Evolutionary conservation across 53 echinoderm and acorn worm species (phyloP).

Genomic region (Astropecten irregularis): DNA sequence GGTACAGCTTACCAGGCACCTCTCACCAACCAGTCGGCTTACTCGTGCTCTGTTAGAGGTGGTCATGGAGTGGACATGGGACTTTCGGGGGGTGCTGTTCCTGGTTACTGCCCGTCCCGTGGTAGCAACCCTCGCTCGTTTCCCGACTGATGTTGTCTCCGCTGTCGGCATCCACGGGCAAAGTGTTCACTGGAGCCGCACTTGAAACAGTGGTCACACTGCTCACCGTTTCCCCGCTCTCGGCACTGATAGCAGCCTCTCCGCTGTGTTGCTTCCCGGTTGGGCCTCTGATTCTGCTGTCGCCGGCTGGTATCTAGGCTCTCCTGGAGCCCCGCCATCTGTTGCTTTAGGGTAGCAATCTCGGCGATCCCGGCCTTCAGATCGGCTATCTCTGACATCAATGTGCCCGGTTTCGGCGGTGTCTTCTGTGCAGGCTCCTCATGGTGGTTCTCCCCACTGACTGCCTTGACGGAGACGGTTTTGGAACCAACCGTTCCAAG

Average conservation of each 20-base stretch:
- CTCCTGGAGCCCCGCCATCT: not conserved
- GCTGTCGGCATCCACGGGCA: conserved; percentile 2
- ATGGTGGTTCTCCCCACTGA: not conserved
- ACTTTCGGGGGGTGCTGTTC: not conserved
- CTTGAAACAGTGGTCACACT: conserved; percentile 47
- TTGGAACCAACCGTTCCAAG: not conserved
- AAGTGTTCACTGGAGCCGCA: conserved; percentile 28
- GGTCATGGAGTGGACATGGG: not conserved
- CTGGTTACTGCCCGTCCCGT: conserved; percentile 52
- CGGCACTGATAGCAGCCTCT: not conserved
- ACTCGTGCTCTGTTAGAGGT: not conserved
- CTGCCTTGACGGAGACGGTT: not conserved
- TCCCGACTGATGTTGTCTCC: conserved; percentile 11
- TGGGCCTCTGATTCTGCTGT: too few species aligned
- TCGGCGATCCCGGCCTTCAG: conserved; percentile 1
- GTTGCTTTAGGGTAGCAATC: not conserved
- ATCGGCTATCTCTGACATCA: not conserved
- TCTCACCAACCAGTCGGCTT: not conserved
- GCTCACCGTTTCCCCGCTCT: not conserved
- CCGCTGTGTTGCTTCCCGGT: not conserved
- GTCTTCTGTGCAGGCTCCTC: not conserved
- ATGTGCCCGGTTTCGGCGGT: not conserved
- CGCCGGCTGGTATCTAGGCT: not conserved
- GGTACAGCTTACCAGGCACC: not conserved
- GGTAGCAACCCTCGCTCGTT: conserved; percentile 29